A percentile compares a stretch with the other conserved stretches of the same genome.
These are phyloP conservation scores for Ennomos quercinarius DNA, from an alignment of 2,888 invertebrate species.

Conservation along the genomic window DNA sequence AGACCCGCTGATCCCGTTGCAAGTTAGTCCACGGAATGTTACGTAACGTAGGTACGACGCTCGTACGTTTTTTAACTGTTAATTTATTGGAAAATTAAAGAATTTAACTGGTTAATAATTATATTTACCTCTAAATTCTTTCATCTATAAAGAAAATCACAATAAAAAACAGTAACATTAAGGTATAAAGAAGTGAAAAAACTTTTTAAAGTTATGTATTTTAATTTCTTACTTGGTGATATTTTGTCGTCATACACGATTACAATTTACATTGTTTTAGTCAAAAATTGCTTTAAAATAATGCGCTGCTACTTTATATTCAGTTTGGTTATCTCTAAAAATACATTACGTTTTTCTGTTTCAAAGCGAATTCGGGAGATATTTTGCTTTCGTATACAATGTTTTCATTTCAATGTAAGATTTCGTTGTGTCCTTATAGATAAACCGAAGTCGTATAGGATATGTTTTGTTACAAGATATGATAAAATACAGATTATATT, in stretches of 20 bases:
- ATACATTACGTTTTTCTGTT: slow-evolving; percentile 62
- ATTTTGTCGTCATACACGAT: slow-evolving; percentile 71
- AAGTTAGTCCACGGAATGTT: no score
- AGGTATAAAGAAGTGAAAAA: slow-evolving; percentile 1
- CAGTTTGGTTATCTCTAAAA: slow-evolving; percentile 64
- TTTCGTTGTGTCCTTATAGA: slow-evolving; percentile 69
- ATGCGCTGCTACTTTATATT: slow-evolving; percentile 69
- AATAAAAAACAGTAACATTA: no score
- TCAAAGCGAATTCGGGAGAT: slow-evolving; percentile 59
- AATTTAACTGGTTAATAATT: no score
- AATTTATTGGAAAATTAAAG: no score
- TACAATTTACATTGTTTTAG: no score
- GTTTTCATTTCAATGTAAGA: slow-evolving; percentile 57
- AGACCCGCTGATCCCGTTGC: no score
- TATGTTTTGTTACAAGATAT: slow-evolving; percentile 81
- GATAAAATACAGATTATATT: slow-evolving; percentile 40
- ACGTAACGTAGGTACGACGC: no score
- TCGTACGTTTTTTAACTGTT: no score
- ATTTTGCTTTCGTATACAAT: slow-evolving; percentile 75
- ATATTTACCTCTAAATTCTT: no score
- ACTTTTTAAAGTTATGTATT: slow-evolving; percentile 56
- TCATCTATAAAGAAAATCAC: no score
- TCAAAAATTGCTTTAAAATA: slow-evolving; percentile 61
- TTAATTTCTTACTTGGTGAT: slow-evolving; percentile 77
- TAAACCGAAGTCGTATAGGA: slow-evolving; percentile 64